These are phyloP conservation scores for Oegoconia quadripuncta DNA, from an alignment of 2,888 invertebrate species.

Conservation along the genomic window DNA sequence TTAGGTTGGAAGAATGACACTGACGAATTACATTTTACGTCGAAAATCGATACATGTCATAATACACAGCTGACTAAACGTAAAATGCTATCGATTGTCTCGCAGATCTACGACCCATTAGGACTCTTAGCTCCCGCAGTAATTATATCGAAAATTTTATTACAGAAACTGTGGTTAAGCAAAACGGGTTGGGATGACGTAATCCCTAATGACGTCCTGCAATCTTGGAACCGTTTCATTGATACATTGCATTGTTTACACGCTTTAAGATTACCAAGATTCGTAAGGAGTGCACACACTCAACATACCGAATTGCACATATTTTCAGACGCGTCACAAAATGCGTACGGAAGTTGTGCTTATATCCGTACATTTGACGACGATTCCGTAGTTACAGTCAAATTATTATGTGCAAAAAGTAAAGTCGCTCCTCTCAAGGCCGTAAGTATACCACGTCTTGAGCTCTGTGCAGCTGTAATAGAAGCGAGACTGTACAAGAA, in stretches of 20 bases:
- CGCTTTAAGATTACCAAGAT: no score
- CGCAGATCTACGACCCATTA: conserved; percentile 4
- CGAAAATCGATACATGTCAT: background rate
- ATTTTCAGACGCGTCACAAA: conserved; percentile 13
- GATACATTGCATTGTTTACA: background rate
- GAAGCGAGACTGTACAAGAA: background rate
- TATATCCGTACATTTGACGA: conserved; percentile 1
- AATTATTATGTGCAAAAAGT: no score
- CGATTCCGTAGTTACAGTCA: background rate
- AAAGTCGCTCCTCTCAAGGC: conserved; percentile 16
- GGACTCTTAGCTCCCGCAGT: conserved; percentile 1
- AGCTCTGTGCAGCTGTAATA: conserved; percentile 16
- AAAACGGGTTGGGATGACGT: background rate
- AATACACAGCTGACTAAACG: no score
- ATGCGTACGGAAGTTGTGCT: conserved; percentile 6
- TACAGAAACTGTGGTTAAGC: background rate
- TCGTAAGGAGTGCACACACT: background rate
- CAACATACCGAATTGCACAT: conserved; percentile 8
- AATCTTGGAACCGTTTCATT: background rate
- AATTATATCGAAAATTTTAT: conserved; percentile 1
- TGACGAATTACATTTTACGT: conserved; percentile 10
- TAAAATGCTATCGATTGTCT: conserved; percentile 2
- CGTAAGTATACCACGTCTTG: conserved; percentile 17
- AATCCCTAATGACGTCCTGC: background rate
- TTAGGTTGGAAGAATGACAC: conserved; percentile 9